Evolutionary conservation across 2,113 vertebrate genomes (phyloP).

Genomic region (Percina caprodes): DNA sequence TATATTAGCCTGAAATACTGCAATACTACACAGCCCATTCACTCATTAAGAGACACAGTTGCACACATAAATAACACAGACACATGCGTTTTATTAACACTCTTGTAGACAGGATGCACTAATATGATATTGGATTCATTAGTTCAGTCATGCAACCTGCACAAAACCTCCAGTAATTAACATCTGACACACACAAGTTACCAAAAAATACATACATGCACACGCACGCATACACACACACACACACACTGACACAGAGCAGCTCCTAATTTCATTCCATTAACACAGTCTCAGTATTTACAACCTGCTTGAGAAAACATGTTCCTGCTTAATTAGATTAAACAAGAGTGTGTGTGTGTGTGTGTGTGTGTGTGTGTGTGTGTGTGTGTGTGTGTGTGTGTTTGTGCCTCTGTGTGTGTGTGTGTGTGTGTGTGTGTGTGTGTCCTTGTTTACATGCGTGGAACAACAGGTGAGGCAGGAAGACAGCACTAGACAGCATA

Average conservation of each 20-base stretch:
- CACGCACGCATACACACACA: conserved; percentile 12
- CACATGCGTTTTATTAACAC: conserved; percentile 27
- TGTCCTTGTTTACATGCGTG: conserved; percentile 56
- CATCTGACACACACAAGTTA: conserved; percentile 37
- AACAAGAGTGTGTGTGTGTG: conserved; percentile 49
- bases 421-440: background rate
- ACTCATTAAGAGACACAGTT: conserved; percentile 28
- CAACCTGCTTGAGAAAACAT: conserved; percentile 75
- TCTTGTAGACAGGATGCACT: conserved; percentile 10
- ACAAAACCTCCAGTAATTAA: conserved; percentile 59
- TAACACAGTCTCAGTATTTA: conserved; percentile 77
- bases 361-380: conserved; percentile 16
- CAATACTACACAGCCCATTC: conserved; percentile 20
- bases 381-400: conserved; percentile 13
- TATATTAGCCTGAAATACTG: conserved; percentile 38
- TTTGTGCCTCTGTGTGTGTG: conserved; percentile 11
- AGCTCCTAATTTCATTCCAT: conserved; percentile 66
- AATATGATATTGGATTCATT: conserved; percentile 55
- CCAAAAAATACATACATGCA: conserved; percentile 10
- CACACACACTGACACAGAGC: conserved; percentile 3
- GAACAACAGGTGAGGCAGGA: conserved; percentile 75
- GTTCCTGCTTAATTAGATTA: conserved; percentile 74
- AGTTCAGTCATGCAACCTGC: conserved; percentile 43
- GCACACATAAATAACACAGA: conserved; percentile 27
- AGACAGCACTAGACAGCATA: conserved; percentile 37